phyloP scores from a whole-genome alignment of 1,140 invertebrate species.

The Heliconius hermathena region DNA sequence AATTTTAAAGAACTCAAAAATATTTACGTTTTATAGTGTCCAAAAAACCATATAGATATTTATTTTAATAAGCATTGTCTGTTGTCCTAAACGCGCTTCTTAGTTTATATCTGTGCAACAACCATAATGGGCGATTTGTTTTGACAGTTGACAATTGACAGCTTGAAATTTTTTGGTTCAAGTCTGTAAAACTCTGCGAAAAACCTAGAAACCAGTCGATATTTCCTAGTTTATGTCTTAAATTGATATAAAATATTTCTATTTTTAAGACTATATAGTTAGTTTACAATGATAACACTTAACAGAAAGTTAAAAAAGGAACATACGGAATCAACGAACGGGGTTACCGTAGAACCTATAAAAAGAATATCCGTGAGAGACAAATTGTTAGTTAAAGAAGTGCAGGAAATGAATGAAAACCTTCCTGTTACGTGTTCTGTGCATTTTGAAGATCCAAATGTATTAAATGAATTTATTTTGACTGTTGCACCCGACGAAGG shows the following conservation, averaged over 20 bases:
- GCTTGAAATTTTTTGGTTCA: not conserved
- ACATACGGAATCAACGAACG: conserved; percentile 68
- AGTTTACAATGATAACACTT: conserved; percentile 87
- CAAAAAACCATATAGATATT: no score
- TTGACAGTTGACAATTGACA: conserved; percentile 22
- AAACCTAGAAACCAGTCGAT: conserved; percentile 28
- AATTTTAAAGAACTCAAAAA: no score
- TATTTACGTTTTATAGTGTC: no score
- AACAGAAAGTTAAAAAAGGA: conserved; percentile 90
- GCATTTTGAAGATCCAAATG: conserved; percentile 91
- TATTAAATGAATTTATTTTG: conserved; percentile 90
- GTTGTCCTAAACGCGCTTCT: not conserved
- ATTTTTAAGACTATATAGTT: conserved; percentile 36
- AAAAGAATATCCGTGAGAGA: conserved; percentile 92
- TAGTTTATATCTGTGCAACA: not conserved
- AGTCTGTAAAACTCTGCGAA: not conserved
- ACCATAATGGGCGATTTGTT: conserved; percentile 19
- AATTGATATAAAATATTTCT: conserved; percentile 16
- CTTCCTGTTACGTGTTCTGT: conserved; percentile 91
- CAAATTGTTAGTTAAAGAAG: conserved; percentile 92
- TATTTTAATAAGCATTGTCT: no score
- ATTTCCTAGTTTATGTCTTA: conserved; percentile 18
- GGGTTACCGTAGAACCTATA: conserved; percentile 60
- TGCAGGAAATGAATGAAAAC: conserved; percentile 95
- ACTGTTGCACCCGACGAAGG: conserved; percentile 93